Base-by-base conservation (phyloP, 2,888 invertebrate genomes). In the Bombylius major region DNA sequence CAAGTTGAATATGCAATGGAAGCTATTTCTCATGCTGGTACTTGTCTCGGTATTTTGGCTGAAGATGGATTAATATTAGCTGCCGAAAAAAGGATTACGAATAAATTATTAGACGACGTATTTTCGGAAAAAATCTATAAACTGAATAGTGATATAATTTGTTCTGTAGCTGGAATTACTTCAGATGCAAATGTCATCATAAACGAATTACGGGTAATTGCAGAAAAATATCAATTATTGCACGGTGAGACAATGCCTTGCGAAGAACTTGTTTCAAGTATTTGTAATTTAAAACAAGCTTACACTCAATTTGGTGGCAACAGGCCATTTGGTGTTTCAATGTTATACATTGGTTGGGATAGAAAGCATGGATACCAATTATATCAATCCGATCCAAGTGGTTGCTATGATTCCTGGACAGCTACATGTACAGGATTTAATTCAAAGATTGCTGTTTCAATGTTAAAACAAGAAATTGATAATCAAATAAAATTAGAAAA, bases 1-100 rank as follows among this genome's bases (percentile, higher is more conserved):
- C 97, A 99, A 77, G 99, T 99, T 9, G 99, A 99, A 75, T 99
- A 99, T 82, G 99, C 99, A 0, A 99, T 99, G 97, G 99, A 99
- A 79, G 99, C 99, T 53, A 99, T 99, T 69, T 96, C 96, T 67
- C 98, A 99, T 76, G 99, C 99, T 34, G 99, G 99, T 51, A 98
- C 98, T 46, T 99, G 97, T 65, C 80, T 99, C 14, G 92, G 92
- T 36, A 90, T 99, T 66, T 75, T 96, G 58, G 95, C 97, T 0
- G 88, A 87, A 52, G 96, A 99, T 75, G 99, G 99, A 5, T 95
- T 99, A 60, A 80, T 99, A 13, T 77, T 99, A 54, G 98, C 97
- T 5, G 99, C 97, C 4, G 99, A 99, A 74, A 84, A 94, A 66
- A 82, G 96, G 63, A 98, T 96, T 73, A 96, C 94, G 14, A 98